Conservation (phyloP, 2,797 vertebrate species). For the Tarsius wallacei region DNA sequence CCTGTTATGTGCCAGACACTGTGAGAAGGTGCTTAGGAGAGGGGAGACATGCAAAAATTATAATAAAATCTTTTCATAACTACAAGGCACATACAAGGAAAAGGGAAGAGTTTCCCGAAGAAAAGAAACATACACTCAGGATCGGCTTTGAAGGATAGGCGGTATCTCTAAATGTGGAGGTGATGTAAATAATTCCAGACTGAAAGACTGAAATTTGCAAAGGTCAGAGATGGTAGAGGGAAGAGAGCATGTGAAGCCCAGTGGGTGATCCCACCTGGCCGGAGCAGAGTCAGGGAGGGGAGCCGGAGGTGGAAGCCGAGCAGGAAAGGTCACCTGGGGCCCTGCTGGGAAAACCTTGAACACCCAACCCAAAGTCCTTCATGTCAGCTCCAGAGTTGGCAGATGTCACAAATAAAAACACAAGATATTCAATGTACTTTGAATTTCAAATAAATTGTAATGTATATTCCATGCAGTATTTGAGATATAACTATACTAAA, state of each 20-base stretch:
- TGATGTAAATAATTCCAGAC: constrained; percentile 25
- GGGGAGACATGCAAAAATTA: neutral
- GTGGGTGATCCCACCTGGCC: neutral
- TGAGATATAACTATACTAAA: neutral
- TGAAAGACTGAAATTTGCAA: neutral
- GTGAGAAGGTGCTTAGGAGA: neutral
- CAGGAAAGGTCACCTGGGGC: neutral
- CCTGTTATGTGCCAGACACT: neutral
- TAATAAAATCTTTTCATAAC: neutral
- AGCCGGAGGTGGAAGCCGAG: neutral
- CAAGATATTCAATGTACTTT: neutral
- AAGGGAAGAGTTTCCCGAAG: neutral
- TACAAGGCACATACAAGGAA: neutral
- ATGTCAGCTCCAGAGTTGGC: neutral
- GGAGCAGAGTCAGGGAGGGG: neutral
- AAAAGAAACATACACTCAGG: neutral
- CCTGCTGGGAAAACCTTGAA: neutral
- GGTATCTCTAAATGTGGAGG: neutral
- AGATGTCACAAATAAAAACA: neutral
- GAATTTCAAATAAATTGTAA: constrained; percentile 37
- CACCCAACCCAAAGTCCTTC: neutral
- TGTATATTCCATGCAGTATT: neutral
- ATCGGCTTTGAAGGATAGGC: neutral
- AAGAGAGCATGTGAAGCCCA: neutral
- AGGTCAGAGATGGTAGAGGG: neutral